Conservation (phyloP, 2,888 invertebrate species). For the Monopis laevigella region DNA sequence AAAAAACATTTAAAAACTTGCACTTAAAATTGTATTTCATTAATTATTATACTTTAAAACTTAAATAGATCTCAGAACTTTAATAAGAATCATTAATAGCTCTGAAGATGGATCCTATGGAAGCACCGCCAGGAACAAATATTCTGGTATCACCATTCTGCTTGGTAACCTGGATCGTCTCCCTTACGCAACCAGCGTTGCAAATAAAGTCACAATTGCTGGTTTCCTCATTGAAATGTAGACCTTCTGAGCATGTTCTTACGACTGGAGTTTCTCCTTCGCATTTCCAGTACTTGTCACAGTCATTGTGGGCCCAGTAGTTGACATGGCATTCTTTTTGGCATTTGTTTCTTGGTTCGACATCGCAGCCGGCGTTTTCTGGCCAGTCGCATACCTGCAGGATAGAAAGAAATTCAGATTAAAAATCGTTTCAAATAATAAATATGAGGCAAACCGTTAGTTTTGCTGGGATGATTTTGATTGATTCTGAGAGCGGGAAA, state of each 20-base stretch:
- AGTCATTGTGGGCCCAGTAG: conserved; percentile 2
- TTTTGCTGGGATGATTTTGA: no score
- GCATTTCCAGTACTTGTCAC: conserved; percentile 19
- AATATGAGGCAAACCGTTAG: no score
- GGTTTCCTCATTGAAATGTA: conserved; percentile 37
- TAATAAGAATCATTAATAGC: no score
- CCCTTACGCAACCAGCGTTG: conserved; percentile 15
- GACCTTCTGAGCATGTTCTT: conserved; percentile 38
- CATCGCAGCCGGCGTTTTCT: conserved; percentile 21
- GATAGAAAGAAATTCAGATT: no score
- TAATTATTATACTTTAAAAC: no score
- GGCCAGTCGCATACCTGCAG: conserved; percentile 26
- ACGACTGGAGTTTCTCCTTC: conserved; percentile 28
- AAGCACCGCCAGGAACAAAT: conserved; percentile 16
- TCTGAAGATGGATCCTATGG: not conserved
- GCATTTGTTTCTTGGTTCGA: conserved; percentile 23
- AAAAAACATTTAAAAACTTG: no score
- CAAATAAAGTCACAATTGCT: conserved; percentile 15
- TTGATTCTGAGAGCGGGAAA: no score
- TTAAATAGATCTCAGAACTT: no score
- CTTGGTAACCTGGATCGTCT: conserved; percentile 14
- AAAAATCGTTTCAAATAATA: no score
- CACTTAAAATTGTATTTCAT: no score
- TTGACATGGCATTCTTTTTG: conserved; percentile 12
- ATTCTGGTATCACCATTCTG: conserved; percentile 15